Base-by-base conservation (phyloP, 1,140 invertebrate genomes). In the Heterodera schachtii region DNA sequence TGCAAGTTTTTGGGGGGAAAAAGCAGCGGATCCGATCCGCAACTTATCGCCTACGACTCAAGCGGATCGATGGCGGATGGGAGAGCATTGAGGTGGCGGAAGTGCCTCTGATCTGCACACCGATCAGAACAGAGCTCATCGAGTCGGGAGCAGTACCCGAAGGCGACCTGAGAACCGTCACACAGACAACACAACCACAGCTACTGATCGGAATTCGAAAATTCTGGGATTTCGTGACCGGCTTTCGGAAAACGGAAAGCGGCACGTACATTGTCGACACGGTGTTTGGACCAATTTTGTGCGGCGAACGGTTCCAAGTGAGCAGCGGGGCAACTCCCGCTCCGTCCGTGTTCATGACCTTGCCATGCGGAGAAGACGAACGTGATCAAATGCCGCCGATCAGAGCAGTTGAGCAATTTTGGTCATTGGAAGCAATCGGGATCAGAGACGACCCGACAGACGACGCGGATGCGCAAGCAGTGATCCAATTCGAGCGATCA, bases 211-310 rank as follows among this genome's bases (percentile, higher is more conserved):
- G 71, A 2, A 73, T 73, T n/a, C 71, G 71, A 3, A 49, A 73
- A 21, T 73, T 73, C 31, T 73, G 71, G 71, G 49, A 73, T n/a
- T 73, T 19, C 31, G 71, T 73, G 44, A 73, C 7, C 13, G 71
- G 71, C 4, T 73, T 73, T 73, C 13, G 21, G 19, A 44, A 73
- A 73, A 19, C 49, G 16, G 71, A 49, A 4, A 44, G 16, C 2
- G 49, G 49, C 44, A 44, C 49, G 19, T 73, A 73, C 71, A 73
- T 46, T n/a, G 31, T 73, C 5, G 43, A 73, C 19, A 73, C 71
- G 7, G 49, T 73, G 3, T 73, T 73, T 73, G 71, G 71, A 6
- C 16, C 44, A 19, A 7, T 73, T 7, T 1, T 21, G 21, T 44
- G 71, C 21, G 71, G 71, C 3, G 71, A 73, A 73, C 16, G 11